phyloP scores from a whole-genome alignment of 23 tunicate genomes.

The Pegea sp. region DNA sequence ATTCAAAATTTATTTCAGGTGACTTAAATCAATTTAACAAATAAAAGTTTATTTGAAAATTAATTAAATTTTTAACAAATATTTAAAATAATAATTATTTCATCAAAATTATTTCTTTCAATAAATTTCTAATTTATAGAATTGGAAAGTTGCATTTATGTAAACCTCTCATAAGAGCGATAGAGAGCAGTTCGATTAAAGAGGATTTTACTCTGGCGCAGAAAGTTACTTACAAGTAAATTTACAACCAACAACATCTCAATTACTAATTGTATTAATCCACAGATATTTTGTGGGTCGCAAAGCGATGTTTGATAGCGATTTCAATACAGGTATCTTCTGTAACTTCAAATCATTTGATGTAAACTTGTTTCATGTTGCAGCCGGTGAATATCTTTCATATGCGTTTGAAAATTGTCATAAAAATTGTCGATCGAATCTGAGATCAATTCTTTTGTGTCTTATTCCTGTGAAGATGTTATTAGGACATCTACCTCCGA shows the following conservation, averaged over 20 bases:
- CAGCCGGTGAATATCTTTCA: conserved; percentile 72
- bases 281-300: conserved; percentile 80
- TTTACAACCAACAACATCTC: background rate
- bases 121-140: conserved; percentile 9
- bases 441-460: conserved; percentile 39
- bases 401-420: conserved; percentile 82
- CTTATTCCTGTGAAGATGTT: conserved; percentile 89
- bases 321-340: conserved; percentile 45
- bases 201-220: conserved; percentile 79
- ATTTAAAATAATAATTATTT: background rate
- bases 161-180: conserved; percentile 86
- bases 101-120: background rate
- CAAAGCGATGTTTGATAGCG: conserved; percentile 92
- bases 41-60: background rate
- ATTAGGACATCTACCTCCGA: conserved; percentile 62
- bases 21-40: background rate
- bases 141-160: conserved; percentile 83
- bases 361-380: background rate
- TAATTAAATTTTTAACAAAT: background rate
- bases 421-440: conserved; percentile 24
- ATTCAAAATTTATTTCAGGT: conserved; percentile 85
- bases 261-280: background rate
- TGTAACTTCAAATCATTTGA: background rate
- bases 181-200: conserved; percentile 68
- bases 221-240: conserved; percentile 75